These are phyloP conservation scores for Anseranas semipalmata DNA, from an alignment of 2,113 vertebrate genomes.

Conservation along the genomic window DNA sequence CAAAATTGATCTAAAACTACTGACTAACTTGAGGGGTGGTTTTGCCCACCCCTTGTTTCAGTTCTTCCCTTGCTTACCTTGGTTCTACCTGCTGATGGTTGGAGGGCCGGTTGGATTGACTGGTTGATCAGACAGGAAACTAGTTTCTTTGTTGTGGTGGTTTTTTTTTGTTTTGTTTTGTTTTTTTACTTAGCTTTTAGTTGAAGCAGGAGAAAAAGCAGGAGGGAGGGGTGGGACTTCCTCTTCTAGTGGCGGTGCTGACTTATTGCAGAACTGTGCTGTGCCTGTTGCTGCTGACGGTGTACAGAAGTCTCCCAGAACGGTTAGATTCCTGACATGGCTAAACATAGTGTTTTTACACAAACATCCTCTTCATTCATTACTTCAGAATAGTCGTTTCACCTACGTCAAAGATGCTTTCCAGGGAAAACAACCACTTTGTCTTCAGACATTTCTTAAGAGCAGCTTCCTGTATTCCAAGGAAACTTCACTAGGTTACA, in stretches of 20 bases:
- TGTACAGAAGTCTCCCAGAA: background rate
- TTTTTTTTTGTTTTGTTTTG: too few species aligned
- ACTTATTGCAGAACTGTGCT: background rate
- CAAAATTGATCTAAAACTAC: background rate
- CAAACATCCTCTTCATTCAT: background rate
- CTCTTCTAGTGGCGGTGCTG: background rate
- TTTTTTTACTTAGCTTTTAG: background rate
- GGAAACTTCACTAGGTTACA: background rate
- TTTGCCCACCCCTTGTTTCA: background rate
- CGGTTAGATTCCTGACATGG: background rate
- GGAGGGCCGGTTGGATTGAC: background rate
- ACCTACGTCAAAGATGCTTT: background rate
- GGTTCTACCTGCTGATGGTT: background rate
- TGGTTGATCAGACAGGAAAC: background rate
- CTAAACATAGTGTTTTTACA: background rate
- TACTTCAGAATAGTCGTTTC: background rate
- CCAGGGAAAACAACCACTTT: background rate
- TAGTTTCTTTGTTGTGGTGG: background rate
- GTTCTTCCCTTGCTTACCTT: background rate
- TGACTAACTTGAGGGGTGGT: fast-evolving
- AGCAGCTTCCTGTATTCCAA: background rate
- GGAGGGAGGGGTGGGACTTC: background rate
- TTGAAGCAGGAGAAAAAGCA: background rate
- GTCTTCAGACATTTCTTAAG: background rate
- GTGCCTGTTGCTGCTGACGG: background rate